phyloP scores from a whole-genome alignment of 2,888 invertebrate genomes.

The Caenorhabditis virilis region DNA sequence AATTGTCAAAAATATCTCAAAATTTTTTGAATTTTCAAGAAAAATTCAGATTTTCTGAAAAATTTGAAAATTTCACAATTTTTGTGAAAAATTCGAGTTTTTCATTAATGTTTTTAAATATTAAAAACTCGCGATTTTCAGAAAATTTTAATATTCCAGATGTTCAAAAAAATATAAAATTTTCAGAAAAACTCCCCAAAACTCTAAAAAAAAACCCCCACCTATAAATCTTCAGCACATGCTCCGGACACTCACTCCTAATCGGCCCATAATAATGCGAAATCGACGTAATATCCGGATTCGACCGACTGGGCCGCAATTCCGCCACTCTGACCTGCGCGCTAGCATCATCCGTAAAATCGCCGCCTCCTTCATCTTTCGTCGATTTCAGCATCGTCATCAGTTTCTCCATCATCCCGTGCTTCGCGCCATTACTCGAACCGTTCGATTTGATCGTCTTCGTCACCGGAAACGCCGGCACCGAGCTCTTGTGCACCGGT shows the following conservation, averaged over 20 bases:
- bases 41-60: too few relatives aligned
- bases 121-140: too few relatives aligned
- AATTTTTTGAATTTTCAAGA: conserved; percentile 3
- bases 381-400: conserved; percentile 58
- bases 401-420: conserved; percentile 65
- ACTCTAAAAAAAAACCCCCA: too few relatives aligned
- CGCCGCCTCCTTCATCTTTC: conserved; percentile 46
- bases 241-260: conserved; percentile 79
- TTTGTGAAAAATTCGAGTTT: too few relatives aligned
- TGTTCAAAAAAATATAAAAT: too few relatives aligned
- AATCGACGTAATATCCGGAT: conserved; percentile 69
- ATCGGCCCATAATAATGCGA: conserved; percentile 61
- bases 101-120: too few relatives aligned
- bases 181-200: too few relatives aligned
- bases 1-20: neutral
- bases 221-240: conserved; percentile 81
- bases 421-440: conserved; percentile 30
- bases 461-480: neutral
- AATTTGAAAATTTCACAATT: too few relatives aligned
- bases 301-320: conserved; percentile 67
- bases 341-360: conserved; percentile 58
- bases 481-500: conserved; percentile 31
- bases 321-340: conserved; percentile 31
- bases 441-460: conserved; percentile 5
- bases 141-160: too few relatives aligned